phyloP scores from a whole-genome alignment of 64 coral and sea anemone genomes.

The Cladopsammia gracilis region DNA sequence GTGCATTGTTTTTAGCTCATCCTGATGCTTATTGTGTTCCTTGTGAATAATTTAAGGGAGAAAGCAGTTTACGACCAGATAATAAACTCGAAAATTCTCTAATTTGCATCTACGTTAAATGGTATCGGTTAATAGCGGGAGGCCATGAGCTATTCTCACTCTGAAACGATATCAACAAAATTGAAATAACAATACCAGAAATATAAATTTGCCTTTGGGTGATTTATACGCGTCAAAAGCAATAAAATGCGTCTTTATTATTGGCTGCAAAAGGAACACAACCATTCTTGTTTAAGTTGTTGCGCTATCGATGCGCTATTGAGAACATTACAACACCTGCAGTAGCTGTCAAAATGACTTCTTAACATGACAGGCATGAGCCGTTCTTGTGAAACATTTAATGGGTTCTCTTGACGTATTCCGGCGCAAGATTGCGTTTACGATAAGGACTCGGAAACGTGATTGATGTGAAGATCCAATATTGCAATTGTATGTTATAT shows the following conservation, averaged over 20 bases:
- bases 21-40: background rate
- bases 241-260: background rate
- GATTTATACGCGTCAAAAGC: background rate
- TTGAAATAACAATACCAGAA: background rate
- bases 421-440: background rate
- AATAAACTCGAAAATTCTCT: background rate
- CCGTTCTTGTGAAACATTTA: background rate
- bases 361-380: background rate
- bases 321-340: slow-evolving; percentile 4
- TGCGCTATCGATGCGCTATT: background rate
- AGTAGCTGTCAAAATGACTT: background rate
- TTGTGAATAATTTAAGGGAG: background rate
- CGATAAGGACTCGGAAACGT: background rate
- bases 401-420: background rate
- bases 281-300: background rate
- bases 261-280: slow-evolving; percentile 11
- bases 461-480: background rate
- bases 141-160: background rate
- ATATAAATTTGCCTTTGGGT: background rate
- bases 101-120: slow-evolving; percentile 24
- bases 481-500: background rate
- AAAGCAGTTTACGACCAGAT: background rate
- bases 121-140: background rate
- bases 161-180: background rate
- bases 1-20: background rate